These are phyloP conservation scores for Lasioglossum leucozonium DNA, from an alignment of 2,888 invertebrate genomes.

Conservation along the genomic window DNA sequence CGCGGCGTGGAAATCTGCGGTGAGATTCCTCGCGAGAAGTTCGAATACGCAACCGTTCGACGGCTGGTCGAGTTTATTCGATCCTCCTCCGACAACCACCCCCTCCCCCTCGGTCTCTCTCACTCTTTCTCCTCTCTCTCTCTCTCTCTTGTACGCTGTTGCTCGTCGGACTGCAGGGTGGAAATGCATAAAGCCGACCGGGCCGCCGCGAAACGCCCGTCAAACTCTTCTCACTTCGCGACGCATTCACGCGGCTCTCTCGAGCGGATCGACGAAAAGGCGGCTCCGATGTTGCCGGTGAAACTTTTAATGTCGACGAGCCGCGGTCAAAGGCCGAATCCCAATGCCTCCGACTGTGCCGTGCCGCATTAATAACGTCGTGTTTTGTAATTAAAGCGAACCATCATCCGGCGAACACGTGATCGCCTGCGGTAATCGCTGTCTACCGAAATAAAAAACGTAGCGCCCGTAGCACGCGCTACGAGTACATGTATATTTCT, in stretches of 20 bases:
- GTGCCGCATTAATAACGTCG: slow-evolving; percentile 9
- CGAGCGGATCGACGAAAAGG: slow-evolving; percentile 20
- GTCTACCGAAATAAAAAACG: background rate
- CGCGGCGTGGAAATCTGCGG: background rate
- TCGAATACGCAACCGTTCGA: slow-evolving; percentile 13
- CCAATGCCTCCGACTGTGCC: background rate
- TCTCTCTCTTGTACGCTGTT: background rate
- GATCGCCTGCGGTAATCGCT: background rate
- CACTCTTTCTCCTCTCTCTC: too few relatives aligned
- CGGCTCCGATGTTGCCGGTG: slow-evolving; percentile 2
- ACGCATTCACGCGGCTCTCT: slow-evolving; percentile 26
- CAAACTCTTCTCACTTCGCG: slow-evolving; percentile 32
- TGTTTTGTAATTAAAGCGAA: slow-evolving; percentile 17
- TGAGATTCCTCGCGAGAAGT: slow-evolving; percentile 22
- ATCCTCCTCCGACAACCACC: background rate
- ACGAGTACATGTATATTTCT: background rate
- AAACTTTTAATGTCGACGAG: slow-evolving; percentile 13
- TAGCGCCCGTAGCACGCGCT: background rate
- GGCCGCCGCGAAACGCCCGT: slow-evolving; percentile 17
- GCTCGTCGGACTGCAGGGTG: background rate
- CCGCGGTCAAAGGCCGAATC: slow-evolving; percentile 7
- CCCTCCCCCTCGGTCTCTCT: too few relatives aligned
- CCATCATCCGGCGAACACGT: background rate
- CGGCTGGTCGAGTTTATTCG: background rate
- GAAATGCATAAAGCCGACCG: slow-evolving; percentile 11